A percentile compares a stretch with the other conserved stretches of the same genome.
Conservation (phyloP, 2,888 invertebrate species). For the Copidosoma aretas region DNA sequence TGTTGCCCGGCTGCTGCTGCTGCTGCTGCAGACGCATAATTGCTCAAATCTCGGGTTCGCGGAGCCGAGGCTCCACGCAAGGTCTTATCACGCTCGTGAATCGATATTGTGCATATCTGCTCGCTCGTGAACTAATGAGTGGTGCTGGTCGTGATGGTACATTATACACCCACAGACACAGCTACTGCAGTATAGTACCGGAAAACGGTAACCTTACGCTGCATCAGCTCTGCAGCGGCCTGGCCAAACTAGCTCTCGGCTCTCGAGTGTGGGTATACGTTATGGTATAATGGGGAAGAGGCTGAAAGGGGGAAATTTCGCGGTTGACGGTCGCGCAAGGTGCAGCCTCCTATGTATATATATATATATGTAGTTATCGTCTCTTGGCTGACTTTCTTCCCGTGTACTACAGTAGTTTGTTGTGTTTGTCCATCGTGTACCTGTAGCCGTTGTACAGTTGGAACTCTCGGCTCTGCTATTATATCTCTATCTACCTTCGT, state of each 20-base stretch:
- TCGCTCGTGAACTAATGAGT: constrained; percentile 27
- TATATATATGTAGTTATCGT: too few relatives aligned
- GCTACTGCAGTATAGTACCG: too few relatives aligned
- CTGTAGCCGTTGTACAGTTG: too few relatives aligned
- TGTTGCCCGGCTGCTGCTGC: too few relatives aligned
- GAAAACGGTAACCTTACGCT: constrained; percentile 38
- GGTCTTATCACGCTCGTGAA: constrained; percentile 35
- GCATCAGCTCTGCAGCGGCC: too few relatives aligned
- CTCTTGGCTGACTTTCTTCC: too few relatives aligned
- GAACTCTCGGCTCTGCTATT: too few relatives aligned
- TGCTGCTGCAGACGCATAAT: constrained; percentile 30
- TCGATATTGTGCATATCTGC: constrained; percentile 31
- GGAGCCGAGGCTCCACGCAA: background rate
- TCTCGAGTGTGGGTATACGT: background rate
- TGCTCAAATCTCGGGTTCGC: constrained; percentile 34
- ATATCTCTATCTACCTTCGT: too few relatives aligned
- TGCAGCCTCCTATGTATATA: background rate
- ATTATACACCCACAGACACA: too few relatives aligned
- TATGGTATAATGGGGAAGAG: background rate
- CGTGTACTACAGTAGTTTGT: too few relatives aligned
- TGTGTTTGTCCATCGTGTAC: too few relatives aligned
- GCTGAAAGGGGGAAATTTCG: constrained; percentile 12
- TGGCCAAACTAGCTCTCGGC: background rate
- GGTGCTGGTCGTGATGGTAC: too few relatives aligned
- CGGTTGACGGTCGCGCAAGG: background rate